phyloP scores from a whole-genome alignment of 2,888 invertebrate genomes.

The Lepidonotus clava region DNA sequence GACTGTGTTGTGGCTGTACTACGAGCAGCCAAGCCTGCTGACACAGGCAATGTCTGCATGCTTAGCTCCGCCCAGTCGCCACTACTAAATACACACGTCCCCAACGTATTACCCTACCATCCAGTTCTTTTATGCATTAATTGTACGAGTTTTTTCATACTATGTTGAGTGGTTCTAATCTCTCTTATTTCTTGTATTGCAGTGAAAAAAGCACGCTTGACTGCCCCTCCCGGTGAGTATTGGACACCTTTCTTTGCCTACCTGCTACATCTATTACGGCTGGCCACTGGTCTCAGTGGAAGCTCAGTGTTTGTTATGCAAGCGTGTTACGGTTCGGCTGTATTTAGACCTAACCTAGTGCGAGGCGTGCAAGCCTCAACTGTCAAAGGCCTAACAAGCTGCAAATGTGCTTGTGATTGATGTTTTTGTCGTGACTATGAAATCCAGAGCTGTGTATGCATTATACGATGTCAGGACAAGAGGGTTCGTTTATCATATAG shows the following conservation, averaged over 20 bases:
- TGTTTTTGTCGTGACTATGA: too few species aligned
- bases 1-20: constrained; percentile 31
- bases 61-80: not conserved
- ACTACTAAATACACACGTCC: not conserved
- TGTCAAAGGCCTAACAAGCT: too few species aligned
- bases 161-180: not conserved
- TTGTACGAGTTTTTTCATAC: not conserved
- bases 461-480: too few species aligned
- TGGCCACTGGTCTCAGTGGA: too few species aligned
- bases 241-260: constrained; percentile 32
- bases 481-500: too few species aligned
- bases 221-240: constrained; percentile 89
- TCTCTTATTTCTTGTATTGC: constrained; percentile 84
- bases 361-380: too few species aligned
- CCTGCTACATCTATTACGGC: too few species aligned
- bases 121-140: not conserved
- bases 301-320: constrained; percentile 3
- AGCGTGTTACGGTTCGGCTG: not conserved
- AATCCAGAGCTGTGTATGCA: too few species aligned
- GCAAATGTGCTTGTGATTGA: too few species aligned
- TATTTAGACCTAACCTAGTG: too few species aligned
- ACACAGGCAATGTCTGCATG: not conserved
- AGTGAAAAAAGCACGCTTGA: constrained; percentile 94
- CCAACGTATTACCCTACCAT: not conserved
- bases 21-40: not conserved